Evolutionary conservation across 2,797 vertebrate genomes (phyloP).

Genomic region (Clamator glandarius): DNA sequence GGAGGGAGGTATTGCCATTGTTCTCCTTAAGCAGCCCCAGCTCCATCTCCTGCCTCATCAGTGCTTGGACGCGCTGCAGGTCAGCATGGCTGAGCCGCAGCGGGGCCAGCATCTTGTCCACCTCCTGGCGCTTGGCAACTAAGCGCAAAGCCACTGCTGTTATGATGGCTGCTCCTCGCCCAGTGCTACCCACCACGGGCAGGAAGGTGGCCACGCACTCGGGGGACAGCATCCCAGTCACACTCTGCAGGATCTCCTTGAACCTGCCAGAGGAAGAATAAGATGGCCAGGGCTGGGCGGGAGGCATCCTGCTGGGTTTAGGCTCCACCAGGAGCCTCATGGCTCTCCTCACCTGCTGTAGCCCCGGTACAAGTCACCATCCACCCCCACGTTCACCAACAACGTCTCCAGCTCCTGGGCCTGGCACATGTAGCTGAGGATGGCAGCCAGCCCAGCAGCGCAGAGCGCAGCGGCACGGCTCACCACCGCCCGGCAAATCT

Average conservation of each 20-base stretch:
- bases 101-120: slow-evolving; percentile 66
- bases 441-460: slow-evolving; percentile 79
- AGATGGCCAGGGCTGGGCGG: accelerated
- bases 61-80: slow-evolving; percentile 58
- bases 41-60: slow-evolving; percentile 79
- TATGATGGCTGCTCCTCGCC: slow-evolving; percentile 84
- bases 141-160: slow-evolving; percentile 82
- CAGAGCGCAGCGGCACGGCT: slow-evolving; percentile 80
- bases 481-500: slow-evolving; percentile 77
- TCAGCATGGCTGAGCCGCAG: slow-evolving; percentile 24
- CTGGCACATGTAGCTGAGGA: slow-evolving; percentile 77
- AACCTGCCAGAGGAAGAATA: slow-evolving; percentile 62
- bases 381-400: slow-evolving; percentile 77
- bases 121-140: not conserved
- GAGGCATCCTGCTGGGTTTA: not conserved
- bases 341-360: not conserved
- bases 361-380: slow-evolving; percentile 76
- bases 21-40: slow-evolving; percentile 63
- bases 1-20: slow-evolving; percentile 41
- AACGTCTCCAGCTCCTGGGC: slow-evolving; percentile 68
- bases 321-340: accelerated
- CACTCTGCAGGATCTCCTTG: slow-evolving; percentile 38
- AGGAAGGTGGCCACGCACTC: slow-evolving; percentile 76
- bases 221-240: slow-evolving; percentile 73
- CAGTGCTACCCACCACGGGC: slow-evolving; percentile 79